phyloP scores from a whole-genome alignment of 2,113 vertebrate species.

The Agelaius phoeniceus region DNA sequence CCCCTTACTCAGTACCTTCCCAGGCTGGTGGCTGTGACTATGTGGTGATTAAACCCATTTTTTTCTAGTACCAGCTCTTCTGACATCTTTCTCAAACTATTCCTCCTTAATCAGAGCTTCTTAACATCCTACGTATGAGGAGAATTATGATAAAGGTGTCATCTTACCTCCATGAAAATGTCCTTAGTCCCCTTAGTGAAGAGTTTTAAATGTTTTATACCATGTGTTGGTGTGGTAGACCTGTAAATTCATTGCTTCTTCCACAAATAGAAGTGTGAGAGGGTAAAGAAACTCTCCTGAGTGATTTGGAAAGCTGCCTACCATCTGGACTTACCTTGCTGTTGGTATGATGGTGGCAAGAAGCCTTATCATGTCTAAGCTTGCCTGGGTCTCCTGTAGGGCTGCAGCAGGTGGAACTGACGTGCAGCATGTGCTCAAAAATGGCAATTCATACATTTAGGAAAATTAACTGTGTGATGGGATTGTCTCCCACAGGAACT shows the following conservation, averaged over 20 bases:
- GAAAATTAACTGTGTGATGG: background rate
- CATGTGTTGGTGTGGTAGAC: background rate
- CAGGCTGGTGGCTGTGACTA: background rate
- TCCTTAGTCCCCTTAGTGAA: background rate
- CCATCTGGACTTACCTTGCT: background rate
- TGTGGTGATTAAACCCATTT: background rate
- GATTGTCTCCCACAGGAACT: background rate
- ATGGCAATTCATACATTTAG: background rate
- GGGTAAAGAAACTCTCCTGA: background rate
- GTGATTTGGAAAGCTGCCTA: constrained; percentile 16
- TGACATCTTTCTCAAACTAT: background rate
- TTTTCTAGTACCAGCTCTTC: background rate
- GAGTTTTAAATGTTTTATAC: background rate
- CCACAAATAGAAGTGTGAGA: background rate
- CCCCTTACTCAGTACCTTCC: background rate
- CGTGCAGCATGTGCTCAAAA: background rate
- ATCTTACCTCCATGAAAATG: background rate
- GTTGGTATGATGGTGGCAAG: background rate
- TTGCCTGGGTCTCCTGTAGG: background rate
- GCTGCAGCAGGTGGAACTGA: constrained; percentile 3
- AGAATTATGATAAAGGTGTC: background rate
- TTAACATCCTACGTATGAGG: background rate
- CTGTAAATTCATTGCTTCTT: background rate
- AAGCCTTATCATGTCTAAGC: background rate
- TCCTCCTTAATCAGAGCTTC: background rate